A percentile compares a stretch with the other conserved stretches of the same genome.
phyloP scores from a whole-genome alignment of 2,797 vertebrate genomes.

The Allobates femoralis region DNA sequence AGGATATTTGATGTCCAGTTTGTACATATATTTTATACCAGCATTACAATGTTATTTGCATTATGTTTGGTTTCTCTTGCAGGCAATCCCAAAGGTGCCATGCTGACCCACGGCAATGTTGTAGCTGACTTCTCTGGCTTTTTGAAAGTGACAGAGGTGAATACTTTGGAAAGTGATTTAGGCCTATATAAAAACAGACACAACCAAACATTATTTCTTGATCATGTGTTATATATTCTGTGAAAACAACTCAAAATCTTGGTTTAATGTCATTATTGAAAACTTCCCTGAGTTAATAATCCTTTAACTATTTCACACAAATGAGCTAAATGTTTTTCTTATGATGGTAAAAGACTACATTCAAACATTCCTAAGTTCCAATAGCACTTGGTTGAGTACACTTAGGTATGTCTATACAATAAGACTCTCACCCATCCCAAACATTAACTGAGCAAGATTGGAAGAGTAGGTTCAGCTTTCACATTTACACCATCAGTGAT shows the following conservation, averaged over 20 bases:
- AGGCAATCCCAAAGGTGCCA: constrained; percentile 98
- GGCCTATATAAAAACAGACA: neutral
- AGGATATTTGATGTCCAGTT: neutral
- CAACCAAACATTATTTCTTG: neutral
- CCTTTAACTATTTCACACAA: neutral
- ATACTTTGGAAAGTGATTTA: constrained; percentile 69
- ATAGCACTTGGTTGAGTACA: neutral
- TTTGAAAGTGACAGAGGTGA: constrained; percentile 97
- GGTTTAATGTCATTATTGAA: constrained; percentile 19
- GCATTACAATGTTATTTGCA: neutral
- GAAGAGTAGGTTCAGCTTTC: neutral
- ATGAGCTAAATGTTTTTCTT: neutral
- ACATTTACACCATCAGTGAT: neutral
- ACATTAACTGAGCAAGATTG: no score
- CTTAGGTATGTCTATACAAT: neutral
- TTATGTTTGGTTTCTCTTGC: constrained; percentile 62
- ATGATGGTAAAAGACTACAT: neutral
- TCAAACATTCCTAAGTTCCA: neutral
- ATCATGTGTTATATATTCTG: neutral
- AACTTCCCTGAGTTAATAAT: neutral
- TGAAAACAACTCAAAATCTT: neutral
- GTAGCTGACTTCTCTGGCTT: constrained; percentile 97
- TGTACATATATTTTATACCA: neutral
- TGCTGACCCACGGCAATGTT: constrained; percentile 96
- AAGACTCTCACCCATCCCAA: neutral